Conservation (phyloP, 2,888 invertebrate species). For the Andrena dorsata region DNA sequence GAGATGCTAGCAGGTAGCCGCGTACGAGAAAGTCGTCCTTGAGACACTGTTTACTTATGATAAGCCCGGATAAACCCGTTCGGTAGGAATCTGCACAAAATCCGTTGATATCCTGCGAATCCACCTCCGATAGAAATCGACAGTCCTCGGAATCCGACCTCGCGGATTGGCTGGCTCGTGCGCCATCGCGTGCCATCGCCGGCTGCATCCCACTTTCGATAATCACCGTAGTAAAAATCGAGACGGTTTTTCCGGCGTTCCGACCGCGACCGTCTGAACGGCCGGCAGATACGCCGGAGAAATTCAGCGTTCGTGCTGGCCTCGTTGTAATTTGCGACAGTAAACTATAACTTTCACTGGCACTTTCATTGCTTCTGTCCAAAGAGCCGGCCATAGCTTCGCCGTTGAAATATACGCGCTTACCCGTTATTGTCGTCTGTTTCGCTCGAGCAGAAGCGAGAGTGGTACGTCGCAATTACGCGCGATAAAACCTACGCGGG, state of each 20-base stretch:
- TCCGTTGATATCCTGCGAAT: conserved; percentile 33
- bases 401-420: conserved; percentile 38
- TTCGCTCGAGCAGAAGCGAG: conserved; percentile 54
- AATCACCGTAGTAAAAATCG: conserved; percentile 34
- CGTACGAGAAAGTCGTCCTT: conserved; percentile 55
- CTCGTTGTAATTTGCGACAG: conserved; percentile 59
- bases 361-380: conserved; percentile 67
- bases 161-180: not conserved
- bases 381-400: conserved; percentile 44
- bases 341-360: conserved; percentile 66
- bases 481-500: conserved; percentile 35
- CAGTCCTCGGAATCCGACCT: conserved; percentile 34
- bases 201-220: conserved; percentile 49
- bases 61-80: conserved; percentile 56
- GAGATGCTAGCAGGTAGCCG: conserved; percentile 3
- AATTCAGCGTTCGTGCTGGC: conserved; percentile 51
- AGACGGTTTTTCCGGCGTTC: conserved; percentile 35
- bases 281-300: conserved; percentile 53
- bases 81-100: conserved; percentile 39
- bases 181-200: conserved; percentile 7
- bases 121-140: conserved; percentile 55
- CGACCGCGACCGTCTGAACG: not conserved
- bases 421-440: conserved; percentile 37
- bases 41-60: conserved; percentile 32
- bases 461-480: conserved; percentile 47